Percentiles rank a stretch among this genome's conserved stretches.
Conservation (phyloP, 2,113 vertebrate genomes). For the Alouatta palliata region DNA sequence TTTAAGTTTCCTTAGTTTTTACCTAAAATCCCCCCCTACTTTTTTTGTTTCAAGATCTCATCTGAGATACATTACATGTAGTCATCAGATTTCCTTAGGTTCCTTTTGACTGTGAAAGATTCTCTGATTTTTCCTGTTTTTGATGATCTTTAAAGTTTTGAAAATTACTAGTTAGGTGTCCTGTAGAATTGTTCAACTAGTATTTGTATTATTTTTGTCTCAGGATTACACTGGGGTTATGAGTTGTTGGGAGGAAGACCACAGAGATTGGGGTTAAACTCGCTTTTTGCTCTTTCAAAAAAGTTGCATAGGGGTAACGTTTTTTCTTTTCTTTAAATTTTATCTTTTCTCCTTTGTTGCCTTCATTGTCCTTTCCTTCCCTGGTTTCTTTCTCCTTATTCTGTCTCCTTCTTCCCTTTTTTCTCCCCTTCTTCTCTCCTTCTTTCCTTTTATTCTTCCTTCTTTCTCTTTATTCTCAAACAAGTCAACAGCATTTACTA, state of each 20-base stretch:
- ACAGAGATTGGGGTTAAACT: neutral
- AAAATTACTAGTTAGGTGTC: neutral
- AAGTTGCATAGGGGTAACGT: neutral
- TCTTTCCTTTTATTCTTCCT: neutral
- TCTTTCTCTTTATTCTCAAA: neutral
- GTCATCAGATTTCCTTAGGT: neutral
- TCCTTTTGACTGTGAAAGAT: neutral
- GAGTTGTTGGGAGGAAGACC: neutral
- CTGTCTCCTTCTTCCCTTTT: neutral
- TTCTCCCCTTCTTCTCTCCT: neutral
- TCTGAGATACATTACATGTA: neutral
- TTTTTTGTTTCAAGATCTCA: neutral
- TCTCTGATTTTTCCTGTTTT: neutral
- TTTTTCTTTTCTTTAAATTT: neutral
- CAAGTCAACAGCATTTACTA: neutral
- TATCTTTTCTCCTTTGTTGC: neutral
- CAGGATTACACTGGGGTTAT: neutral
- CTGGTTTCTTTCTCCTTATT: neutral
- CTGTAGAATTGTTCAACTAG: neutral
- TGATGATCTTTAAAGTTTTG: neutral
- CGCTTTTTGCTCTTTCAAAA: conserved; percentile 13
- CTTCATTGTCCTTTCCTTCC: neutral
- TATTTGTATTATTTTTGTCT: neutral
- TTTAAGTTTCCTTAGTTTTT: neutral
- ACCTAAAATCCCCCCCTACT: too few relatives aligned